phyloP scores from a whole-genome alignment of 2,888 invertebrate species.

The Sinelater perroti region DNA sequence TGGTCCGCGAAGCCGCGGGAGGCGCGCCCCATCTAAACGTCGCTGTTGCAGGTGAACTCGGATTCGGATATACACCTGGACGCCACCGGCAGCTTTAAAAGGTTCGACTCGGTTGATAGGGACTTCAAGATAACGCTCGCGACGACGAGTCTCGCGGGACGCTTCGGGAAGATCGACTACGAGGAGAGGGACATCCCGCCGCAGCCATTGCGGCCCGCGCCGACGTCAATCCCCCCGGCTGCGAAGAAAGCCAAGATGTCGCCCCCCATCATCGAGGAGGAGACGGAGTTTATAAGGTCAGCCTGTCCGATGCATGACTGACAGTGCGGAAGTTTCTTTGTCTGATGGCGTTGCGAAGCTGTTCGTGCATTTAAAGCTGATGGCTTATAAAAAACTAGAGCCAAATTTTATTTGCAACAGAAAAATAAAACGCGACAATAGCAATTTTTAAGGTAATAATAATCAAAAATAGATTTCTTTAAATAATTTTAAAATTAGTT shows the following conservation, averaged over 20 bases:
- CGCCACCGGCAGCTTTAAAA: constrained; percentile 70
- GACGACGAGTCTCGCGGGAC: constrained; percentile 55
- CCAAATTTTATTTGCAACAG: too few relatives aligned
- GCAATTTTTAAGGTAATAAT: too few relatives aligned
- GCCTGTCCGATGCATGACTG: background rate
- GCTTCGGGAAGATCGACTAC: constrained; percentile 46
- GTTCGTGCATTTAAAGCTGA: too few relatives aligned
- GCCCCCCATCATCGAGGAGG: constrained; percentile 30
- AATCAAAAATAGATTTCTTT: too few relatives aligned
- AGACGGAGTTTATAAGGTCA: constrained; percentile 17
- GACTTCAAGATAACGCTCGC: constrained; percentile 64
- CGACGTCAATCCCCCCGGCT: constrained; percentile 47
- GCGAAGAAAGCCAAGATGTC: constrained; percentile 42
- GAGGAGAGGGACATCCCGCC: constrained; percentile 65
- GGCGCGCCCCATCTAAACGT: constrained; percentile 11
- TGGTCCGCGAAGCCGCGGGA: too few relatives aligned
- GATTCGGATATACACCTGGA: constrained; percentile 71
- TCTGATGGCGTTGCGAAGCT: too few relatives aligned
- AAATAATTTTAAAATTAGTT: too few relatives aligned
- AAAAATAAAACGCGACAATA: too few relatives aligned
- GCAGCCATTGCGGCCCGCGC: constrained; percentile 72
- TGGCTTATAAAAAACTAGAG: too few relatives aligned
- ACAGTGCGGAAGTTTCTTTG: too few relatives aligned
- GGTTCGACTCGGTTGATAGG: constrained; percentile 71
- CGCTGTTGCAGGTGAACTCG: constrained; percentile 65